Evolutionary conservation across 2,888 invertebrate species (phyloP).

Genomic region (Tridacna gigas): DNA sequence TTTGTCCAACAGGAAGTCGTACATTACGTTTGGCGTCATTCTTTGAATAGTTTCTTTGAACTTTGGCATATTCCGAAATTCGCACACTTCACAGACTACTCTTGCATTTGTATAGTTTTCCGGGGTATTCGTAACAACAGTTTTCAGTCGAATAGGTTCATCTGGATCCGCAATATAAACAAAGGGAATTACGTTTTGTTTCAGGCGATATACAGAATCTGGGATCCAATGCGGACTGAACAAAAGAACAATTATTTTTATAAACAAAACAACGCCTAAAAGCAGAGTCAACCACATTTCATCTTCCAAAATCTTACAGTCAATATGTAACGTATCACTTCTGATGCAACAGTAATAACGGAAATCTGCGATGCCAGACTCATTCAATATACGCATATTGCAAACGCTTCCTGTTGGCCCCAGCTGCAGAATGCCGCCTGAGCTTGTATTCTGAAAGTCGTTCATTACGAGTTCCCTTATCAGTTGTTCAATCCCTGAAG

Average conservation of each 20-base stretch:
- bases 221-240: slow-evolving; percentile 77
- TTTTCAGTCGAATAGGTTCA: slow-evolving; percentile 17
- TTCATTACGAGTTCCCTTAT: slow-evolving; percentile 70
- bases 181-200: slow-evolving; percentile 29
- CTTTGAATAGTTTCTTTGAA: slow-evolving; percentile 49
- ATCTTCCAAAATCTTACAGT: slow-evolving; percentile 53
- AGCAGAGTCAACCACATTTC: slow-evolving; percentile 71
- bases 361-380: slow-evolving; percentile 47
- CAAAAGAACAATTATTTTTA: slow-evolving; percentile 76
- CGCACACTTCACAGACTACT: slow-evolving; percentile 35
- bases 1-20: slow-evolving; percentile 56
- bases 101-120: slow-evolving; percentile 26
- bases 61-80: slow-evolving; percentile 41
- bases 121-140: slow-evolving; percentile 43
- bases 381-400: slow-evolving; percentile 58
- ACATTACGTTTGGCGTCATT: slow-evolving; percentile 43
- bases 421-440: slow-evolving; percentile 17
- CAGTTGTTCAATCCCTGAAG: slow-evolving; percentile 42
- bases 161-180: slow-evolving; percentile 15
- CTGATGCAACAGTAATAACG: slow-evolving; percentile 53
- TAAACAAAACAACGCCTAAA: slow-evolving; percentile 65
- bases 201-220: slow-evolving; percentile 67
- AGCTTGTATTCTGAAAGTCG: slow-evolving; percentile 64
- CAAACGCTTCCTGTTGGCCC: slow-evolving; percentile 65
- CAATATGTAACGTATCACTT: slow-evolving; percentile 3